Base-by-base conservation (phyloP, 2,888 invertebrate species). In the Dryocosmus kuriphilus region DNA sequence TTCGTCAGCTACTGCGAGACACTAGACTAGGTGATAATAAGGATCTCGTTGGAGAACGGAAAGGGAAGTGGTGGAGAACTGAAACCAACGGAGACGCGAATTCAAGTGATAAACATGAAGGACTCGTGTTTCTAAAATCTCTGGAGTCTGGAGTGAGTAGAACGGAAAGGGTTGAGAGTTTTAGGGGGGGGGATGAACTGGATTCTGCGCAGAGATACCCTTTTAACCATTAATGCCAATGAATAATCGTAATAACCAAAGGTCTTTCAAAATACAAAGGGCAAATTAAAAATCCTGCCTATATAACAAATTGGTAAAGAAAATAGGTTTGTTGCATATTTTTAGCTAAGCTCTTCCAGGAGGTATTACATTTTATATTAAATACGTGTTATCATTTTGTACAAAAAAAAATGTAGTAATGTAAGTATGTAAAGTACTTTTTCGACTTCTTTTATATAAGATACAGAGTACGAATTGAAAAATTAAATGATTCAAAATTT, bases 1-100 rank as follows among this genome's bases (percentile, higher is more conserved):
- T 71, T 71, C 71, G 51, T 51, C 27, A 51, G 51, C n/a, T 19
- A 71, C 22, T 63, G 16, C 30, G 46, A 30, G 71, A 71, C n/a
- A 32, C 27, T 51, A 71, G 51, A 71, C 6, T n/a, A n/a, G n/a
- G n/a, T n/a, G 46, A 71, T 46, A 30, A 51, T 46, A 30, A 46
- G 30, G 71, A 71, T 71, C 71, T 71, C 71, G 71, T 71, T n/a
- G n/a, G 71, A 71, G 71, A 71, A 71, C 24, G 71, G n/a, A 71
- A 71, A 71, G 27, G 51, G 35, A 65, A 22, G 24, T 65, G 24
- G 35, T 22, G 24, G 16, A 65, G 65, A 65, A 65, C 24, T 38
- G 38, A 65, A 38, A 38, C 35, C 35, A 16, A 27, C 27, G 57
- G 27, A 60, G 57, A 60, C 24, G 57, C 57, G 57, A 60, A 60